Percentiles rank a stretch among this genome's conserved stretches.
Conservation (phyloP, 2,888 invertebrate genomes). For the Spilosoma lubricipeda region DNA sequence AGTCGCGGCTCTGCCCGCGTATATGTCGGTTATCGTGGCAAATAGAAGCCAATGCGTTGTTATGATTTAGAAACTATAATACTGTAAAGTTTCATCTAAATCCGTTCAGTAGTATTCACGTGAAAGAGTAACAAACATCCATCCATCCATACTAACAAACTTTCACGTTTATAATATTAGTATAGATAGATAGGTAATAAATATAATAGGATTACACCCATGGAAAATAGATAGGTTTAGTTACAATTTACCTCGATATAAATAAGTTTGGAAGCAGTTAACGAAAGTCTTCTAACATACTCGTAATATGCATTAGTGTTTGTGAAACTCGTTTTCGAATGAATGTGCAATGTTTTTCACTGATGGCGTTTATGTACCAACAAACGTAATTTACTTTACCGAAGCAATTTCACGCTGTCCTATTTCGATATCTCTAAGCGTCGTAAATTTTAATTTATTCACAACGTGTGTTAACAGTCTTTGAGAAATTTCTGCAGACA, state of each 20-base stretch:
- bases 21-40: no score
- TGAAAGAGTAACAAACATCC: no score
- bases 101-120: no score
- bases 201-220: no score
- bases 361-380: not conserved
- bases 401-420: not conserved
- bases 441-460: slow-evolving; percentile 11
- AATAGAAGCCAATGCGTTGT: no score
- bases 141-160: no score
- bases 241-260: not conserved
- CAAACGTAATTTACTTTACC: not conserved
- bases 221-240: not conserved
- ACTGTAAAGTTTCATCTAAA: no score
- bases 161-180: no score
- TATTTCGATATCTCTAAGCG: not conserved
- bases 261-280: not conserved
- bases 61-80: no score
- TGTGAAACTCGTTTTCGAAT: slow-evolving; percentile 10
- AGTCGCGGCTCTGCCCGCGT: no score
- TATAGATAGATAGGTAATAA: no score
- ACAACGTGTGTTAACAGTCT: slow-evolving; percentile 1
- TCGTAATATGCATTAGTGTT: not conserved
- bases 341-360: slow-evolving; percentile 4
- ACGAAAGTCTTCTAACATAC: not conserved
- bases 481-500: slow-evolving; percentile 27